Base-by-base conservation (phyloP, 2,888 invertebrate species). In the Lasioglossum leucozonium region DNA sequence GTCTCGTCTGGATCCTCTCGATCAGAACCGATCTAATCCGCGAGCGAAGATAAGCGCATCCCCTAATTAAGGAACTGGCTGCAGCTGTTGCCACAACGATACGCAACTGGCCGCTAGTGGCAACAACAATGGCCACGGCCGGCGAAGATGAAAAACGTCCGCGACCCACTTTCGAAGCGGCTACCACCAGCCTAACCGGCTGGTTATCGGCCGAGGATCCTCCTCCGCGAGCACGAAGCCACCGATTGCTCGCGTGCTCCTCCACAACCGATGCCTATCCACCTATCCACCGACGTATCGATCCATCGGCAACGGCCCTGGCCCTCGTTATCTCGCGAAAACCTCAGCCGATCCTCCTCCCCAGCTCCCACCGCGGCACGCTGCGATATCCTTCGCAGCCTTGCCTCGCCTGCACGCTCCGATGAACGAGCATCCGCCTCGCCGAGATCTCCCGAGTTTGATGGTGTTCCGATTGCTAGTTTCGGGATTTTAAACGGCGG, bases 161-260 rank as follows among this genome's bases (percentile, higher is more conserved):
- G 86, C 82, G 86, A 85, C 86, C 86, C 75, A 86, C 86, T 86
- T 86, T 86, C 86, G 72, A 85, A 30, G 51, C 30, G n/a, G 65
- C 69, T 58, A 58, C 26, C 58, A 51, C 26, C 58, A 51, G 22
- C 8, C 51, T 51, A 58, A 58, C 58, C 58, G 58, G 13, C 58
- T 58, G 58, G 58, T 58, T 58, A 58, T 86, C 86, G 75, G 82
- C 37, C 37, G n/a, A 65, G 67, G 37, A 67, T 67, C 67, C 67
- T 8, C 34, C 67, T 37, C 34, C 67, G 34, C 34, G 18, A 18
- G 81, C 30, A 18, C 65, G 77, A 88, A 86, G 79, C 62, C 81
- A 72, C 87, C 74, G 82, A 84, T 82, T 84, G 85, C 80, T 79
- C 78, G 77, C 79, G 79, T 76, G 87, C 44, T 75, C 72, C 80